A percentile compares a stretch with the other conserved stretches of the same genome.
These are phyloP conservation scores for Echinometra lucunter DNA, from an alignment of 53 echinoderm and acorn worm genomes.

Conservation along the genomic window DNA sequence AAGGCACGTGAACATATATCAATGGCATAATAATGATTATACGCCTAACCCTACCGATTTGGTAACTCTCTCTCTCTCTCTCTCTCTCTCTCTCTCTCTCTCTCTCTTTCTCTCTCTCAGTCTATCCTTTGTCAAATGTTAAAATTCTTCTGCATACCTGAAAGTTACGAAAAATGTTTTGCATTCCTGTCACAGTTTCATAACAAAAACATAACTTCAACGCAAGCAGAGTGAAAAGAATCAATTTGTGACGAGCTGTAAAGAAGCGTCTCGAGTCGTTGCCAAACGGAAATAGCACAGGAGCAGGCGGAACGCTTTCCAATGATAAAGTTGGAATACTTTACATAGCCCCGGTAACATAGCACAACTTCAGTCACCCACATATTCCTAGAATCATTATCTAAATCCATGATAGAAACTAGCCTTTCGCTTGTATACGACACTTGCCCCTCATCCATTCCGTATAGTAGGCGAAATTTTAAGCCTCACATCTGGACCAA, in stretches of 20 bases:
- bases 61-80: too few species aligned
- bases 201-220: conserved; percentile 31
- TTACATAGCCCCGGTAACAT: not conserved
- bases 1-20: too few species aligned
- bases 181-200: not conserved
- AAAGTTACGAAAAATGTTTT: not conserved
- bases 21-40: too few species aligned
- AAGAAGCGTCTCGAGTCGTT: conserved; percentile 22
- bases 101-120: not conserved
- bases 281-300: not conserved
- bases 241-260: not conserved
- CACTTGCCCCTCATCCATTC: too few species aligned
- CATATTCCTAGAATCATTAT: not conserved
- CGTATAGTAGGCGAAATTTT: too few species aligned
- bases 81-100: not conserved
- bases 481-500: too few species aligned
- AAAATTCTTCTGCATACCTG: conserved; percentile 29
- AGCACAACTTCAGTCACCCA: not conserved
- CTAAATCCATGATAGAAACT: not conserved
- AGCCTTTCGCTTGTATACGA: too few species aligned
- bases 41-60: too few species aligned
- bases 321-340: not conserved
- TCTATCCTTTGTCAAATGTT: not conserved
- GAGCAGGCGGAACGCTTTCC: not conserved
- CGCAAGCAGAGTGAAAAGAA: not conserved